Conservation (phyloP, 2,888 invertebrate species). For the Macrosoma leucophasiata region DNA sequence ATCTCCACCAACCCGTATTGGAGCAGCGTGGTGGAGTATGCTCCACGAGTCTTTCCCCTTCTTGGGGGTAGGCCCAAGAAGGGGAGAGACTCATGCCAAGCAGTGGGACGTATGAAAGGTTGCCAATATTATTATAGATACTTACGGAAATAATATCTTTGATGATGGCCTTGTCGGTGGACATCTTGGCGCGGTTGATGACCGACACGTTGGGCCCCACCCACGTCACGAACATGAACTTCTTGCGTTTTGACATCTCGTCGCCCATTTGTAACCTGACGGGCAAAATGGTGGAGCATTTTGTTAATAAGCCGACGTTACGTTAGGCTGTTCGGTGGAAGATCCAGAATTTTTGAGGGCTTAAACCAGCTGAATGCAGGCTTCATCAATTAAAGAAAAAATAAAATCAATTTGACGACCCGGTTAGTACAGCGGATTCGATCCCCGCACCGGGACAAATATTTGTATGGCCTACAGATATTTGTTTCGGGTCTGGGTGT, state of each 20-base stretch:
- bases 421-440: too few relatives aligned
- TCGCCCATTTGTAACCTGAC: constrained; percentile 83
- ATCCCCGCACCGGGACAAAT: too few relatives aligned
- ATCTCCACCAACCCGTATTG: too few relatives aligned
- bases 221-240: constrained; percentile 87
- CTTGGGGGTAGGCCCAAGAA: too few relatives aligned
- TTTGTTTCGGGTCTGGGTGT: too few relatives aligned
- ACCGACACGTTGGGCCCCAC: constrained; percentile 84
- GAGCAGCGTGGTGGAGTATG: too few relatives aligned
- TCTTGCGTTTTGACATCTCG: constrained; percentile 88
- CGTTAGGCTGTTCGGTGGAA: not conserved
- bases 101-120: too few relatives aligned
- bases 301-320: not conserved
- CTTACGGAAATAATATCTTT: constrained; percentile 85
- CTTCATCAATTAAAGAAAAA: too few relatives aligned
- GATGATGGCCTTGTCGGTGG: constrained; percentile 86
- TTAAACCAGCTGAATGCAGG: not conserved
- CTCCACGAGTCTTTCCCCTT: too few relatives aligned
- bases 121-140: constrained; percentile 22
- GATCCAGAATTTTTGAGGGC: not conserved
- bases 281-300: not conserved
- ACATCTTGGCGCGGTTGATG: constrained; percentile 87
- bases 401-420: too few relatives aligned
- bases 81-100: too few relatives aligned
- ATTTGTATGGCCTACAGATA: too few relatives aligned